Evolutionary conservation across 2,113 vertebrate species (phyloP).

Genomic region (Ptilonorhynchus violaceus): DNA sequence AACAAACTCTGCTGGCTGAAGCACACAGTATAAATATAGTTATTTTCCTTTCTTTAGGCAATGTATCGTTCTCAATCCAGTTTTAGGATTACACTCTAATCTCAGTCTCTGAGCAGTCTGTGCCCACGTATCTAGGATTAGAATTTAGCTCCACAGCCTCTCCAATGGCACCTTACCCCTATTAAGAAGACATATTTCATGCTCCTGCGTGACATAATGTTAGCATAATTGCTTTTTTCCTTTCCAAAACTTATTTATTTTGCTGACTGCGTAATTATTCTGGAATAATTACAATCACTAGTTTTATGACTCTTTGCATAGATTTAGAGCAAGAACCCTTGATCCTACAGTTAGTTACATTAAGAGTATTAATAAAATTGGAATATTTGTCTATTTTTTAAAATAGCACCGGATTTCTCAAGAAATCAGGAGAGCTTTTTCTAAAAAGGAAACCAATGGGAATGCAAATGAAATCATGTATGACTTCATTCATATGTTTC

Average conservation of each 20-base stretch:
- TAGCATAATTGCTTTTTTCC: background rate
- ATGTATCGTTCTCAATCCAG: slow-evolving; percentile 39
- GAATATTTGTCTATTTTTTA: background rate
- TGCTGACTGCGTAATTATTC: background rate
- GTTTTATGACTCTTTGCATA: background rate
- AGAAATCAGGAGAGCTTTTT: background rate
- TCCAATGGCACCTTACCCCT: background rate
- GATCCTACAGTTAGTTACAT: background rate
- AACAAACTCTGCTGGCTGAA: background rate
- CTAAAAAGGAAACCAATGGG: background rate
- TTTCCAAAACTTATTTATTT: background rate
- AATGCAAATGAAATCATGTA: background rate
- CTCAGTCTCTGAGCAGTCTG: slow-evolving; percentile 31
- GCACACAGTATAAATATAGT: slow-evolving; percentile 3
- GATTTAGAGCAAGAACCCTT: background rate
- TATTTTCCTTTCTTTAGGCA: slow-evolving; percentile 45
- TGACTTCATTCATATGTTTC: background rate
- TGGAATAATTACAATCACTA: background rate
- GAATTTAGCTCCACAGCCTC: slow-evolving; percentile 1
- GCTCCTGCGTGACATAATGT: background rate
- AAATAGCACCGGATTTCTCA: background rate
- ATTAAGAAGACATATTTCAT: background rate
- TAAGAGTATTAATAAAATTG: background rate
- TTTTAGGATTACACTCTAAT: slow-evolving; percentile 63
- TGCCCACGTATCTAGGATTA: slow-evolving; percentile 51